Base-by-base conservation (phyloP, 2,113 vertebrate genomes). In the Solea senegalensis region DNA sequence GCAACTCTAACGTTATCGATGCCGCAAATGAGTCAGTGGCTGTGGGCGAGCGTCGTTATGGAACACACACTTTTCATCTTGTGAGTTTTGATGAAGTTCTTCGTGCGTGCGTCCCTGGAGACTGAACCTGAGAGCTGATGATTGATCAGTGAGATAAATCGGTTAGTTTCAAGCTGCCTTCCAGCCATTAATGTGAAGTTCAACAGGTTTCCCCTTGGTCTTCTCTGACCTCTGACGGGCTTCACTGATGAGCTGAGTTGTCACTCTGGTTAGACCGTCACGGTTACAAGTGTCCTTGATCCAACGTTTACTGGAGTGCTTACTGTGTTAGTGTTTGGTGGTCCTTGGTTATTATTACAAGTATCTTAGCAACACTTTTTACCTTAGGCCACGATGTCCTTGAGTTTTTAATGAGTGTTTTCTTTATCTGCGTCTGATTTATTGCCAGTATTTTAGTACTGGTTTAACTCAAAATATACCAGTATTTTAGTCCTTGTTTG, bases 161-260 rank as follows among this genome's bases (percentile, higher is more conserved):
- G 15, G 78, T 83, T 68, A 65, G 54, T 73, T 57, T 70, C 3
- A 75, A 79, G 69, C 1, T 55, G 46, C 39, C 40, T 59, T 4
- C 15, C 4, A 9, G 9, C 8, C 12, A 41, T 27, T 44, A 69
- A 54, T 8, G 34, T 52, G 6, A 60, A 39, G 73, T 53, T 70
- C 46, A 68, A 0, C 50, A 13, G 3, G 27, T 80, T 21, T 74
- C 53, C 4, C 34, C 2, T 1, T 39, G 39, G 4, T n/a, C 50
- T 43, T 11, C 44, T 34, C 51, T 58, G n/a, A 56, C 34, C 34
- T 34, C 21, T 21, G 21, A 21, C 21, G 21, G 21, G 21, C 21
- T 21, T 21, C 21, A 21, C 21, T 21, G 21, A 21, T 21, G 21
- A 21, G 21, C 21, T 21, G n/a, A n/a, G n/a, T n/a, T n/a, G n/a